Percentiles rank a stretch among this genome's conserved stretches.
Conservation (phyloP, 2,797 vertebrate genomes). For the Sphaeramia orbicularis region DNA sequence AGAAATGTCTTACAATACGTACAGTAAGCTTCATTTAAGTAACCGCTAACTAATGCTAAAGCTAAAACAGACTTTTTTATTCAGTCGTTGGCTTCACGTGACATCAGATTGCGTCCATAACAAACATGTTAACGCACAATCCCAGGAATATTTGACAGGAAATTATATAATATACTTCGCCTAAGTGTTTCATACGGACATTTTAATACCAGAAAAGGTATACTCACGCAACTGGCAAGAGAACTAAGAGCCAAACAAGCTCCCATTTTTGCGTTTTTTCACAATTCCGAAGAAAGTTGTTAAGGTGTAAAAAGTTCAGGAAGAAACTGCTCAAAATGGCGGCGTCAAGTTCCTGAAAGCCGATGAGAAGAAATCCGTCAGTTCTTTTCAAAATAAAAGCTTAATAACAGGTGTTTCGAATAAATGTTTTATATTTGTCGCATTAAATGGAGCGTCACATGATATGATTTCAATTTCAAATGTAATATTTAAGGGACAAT, state of each 20-base stretch:
- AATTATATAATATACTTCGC: not conserved
- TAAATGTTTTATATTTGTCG: no score
- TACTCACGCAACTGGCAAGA: slow-evolving; percentile 94
- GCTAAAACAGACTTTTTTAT: no score
- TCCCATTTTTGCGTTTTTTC: slow-evolving; percentile 85
- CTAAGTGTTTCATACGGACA: no score
- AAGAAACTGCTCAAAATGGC: slow-evolving; percentile 38
- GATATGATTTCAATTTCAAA: not conserved
- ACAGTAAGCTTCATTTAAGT: no score
- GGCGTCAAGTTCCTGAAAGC: not conserved
- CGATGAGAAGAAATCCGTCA: accelerated
- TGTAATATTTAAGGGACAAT: no score
- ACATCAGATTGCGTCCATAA: no score
- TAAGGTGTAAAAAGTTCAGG: slow-evolving; percentile 37
- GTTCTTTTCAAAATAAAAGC: slow-evolving; percentile 40
- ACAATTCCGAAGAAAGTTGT: not conserved
- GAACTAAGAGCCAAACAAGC: slow-evolving; percentile 94
- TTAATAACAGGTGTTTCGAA: no score
- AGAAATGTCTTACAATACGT: no score
- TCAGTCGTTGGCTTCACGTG: no score
- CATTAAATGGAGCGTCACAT: no score
- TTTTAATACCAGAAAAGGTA: not conserved
- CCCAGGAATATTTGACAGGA: not conserved
- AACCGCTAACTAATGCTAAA: no score
- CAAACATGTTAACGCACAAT: no score